These are phyloP conservation scores for Macrobrachium rosenbergii DNA, from an alignment of 1,140 invertebrate species.

Conservation along the genomic window DNA sequence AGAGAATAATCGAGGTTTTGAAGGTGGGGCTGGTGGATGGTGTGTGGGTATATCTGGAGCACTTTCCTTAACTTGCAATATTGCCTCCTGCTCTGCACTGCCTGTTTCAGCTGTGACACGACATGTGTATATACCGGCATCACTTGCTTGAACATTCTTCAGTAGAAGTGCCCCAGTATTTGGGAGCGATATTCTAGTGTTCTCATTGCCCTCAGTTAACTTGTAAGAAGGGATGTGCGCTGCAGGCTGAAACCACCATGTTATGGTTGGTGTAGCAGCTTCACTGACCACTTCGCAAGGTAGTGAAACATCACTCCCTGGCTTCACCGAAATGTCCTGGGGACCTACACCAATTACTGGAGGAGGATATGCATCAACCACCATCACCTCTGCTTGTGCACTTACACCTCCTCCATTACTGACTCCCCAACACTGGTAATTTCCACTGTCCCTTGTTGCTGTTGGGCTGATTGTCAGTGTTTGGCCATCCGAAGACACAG, in stretches of 20 bases:
- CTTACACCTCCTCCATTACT: slow-evolving; percentile 62
- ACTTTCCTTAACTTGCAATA: slow-evolving; percentile 41
- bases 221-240: slow-evolving; percentile 51
- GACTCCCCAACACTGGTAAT: slow-evolving; percentile 60
- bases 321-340: slow-evolving; percentile 46
- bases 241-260: slow-evolving; percentile 60
- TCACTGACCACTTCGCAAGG: slow-evolving; percentile 64
- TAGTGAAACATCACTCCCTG: slow-evolving; percentile 41
- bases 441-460: slow-evolving; percentile 71
- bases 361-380: slow-evolving; percentile 57
- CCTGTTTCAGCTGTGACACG: slow-evolving; percentile 85
- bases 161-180: slow-evolving; percentile 55
- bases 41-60: not conserved
- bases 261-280: slow-evolving; percentile 36
- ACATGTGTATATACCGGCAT: slow-evolving; percentile 86
- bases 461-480: slow-evolving; percentile 27
- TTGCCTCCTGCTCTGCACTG: slow-evolving; percentile 52
- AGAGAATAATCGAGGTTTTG: slow-evolving; percentile 54
- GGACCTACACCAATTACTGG: slow-evolving; percentile 61
- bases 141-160: slow-evolving; percentile 68
- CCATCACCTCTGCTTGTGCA: slow-evolving; percentile 48
- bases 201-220: slow-evolving; percentile 13
- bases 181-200: slow-evolving; percentile 36
- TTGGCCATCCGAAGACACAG: slow-evolving; percentile 47
- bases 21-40: slow-evolving; percentile 58